Percentiles rank a stretch among this genome's conserved stretches.
These are phyloP conservation scores for Vulpes lagopus DNA, from an alignment of 2,113 vertebrate species.

Conservation along the genomic window DNA sequence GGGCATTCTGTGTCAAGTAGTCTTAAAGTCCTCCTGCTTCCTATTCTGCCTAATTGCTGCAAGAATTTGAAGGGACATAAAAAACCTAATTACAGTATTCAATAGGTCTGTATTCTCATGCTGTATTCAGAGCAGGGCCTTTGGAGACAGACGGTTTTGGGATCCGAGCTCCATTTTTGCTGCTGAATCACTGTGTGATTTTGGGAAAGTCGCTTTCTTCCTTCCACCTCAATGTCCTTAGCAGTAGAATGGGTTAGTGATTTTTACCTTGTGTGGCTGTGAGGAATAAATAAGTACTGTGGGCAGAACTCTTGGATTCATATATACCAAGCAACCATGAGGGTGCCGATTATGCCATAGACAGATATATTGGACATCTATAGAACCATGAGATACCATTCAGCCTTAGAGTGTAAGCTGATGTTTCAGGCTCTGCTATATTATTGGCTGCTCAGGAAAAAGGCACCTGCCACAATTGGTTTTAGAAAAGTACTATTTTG, in stretches of 20 bases:
- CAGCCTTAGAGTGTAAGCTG: not conserved
- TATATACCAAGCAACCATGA: not conserved
- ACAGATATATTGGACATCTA: not conserved
- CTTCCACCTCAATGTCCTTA: not conserved
- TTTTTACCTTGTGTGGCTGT: not conserved
- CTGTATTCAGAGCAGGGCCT: not conserved
- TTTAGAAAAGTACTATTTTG: slow-evolving; percentile 37
- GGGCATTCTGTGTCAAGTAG: not conserved
- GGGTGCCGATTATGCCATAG: not conserved
- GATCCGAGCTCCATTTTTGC: not conserved
- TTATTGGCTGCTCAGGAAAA: slow-evolving; percentile 38
- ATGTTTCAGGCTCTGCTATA: not conserved
- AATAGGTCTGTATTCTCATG: not conserved
- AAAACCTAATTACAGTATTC: not conserved
- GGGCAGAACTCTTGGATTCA: not conserved
- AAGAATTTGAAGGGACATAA: not conserved
- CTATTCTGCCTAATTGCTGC: not conserved
- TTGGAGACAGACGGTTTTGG: not conserved
- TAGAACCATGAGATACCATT: not conserved
- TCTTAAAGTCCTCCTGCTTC: not conserved
- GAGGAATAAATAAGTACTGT: not conserved
- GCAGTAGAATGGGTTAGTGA: not conserved
- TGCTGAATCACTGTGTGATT: not conserved
- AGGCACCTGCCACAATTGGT: not conserved
- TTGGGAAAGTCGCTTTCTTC: slow-evolving; percentile 22